Evolutionary conservation across 2,113 vertebrate genomes (phyloP).

Genomic region (Gopherus flavomarginatus): DNA sequence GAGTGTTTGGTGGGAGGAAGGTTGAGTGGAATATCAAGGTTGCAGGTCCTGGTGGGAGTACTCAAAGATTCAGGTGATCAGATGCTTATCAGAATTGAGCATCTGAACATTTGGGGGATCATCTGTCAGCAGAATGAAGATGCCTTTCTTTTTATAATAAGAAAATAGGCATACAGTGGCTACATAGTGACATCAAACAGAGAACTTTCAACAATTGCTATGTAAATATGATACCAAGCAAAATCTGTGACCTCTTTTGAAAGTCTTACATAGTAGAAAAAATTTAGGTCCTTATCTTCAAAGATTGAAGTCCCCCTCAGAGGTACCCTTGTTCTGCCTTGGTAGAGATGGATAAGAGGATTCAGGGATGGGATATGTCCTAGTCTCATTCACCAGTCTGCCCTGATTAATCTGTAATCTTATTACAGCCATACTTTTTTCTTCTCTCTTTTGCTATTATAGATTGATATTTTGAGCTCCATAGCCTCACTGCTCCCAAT

Average conservation of each 20-base stretch:
- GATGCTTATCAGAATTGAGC: neutral
- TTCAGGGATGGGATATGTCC: neutral
- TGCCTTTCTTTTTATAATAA: neutral
- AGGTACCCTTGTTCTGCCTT: neutral
- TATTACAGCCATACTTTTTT: neutral
- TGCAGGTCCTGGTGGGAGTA: too few species aligned
- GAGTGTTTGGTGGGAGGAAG: neutral
- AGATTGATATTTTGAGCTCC: neutral
- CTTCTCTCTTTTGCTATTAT: neutral
- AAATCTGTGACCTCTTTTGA: too few species aligned
- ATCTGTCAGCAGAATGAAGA: neutral
- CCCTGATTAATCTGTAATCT: neutral
- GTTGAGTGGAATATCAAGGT: too few species aligned
- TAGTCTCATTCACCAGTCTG: neutral
- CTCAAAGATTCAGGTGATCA: neutral
- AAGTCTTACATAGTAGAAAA: too few species aligned
- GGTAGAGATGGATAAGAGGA: neutral
- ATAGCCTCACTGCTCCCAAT: neutral
- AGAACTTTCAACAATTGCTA: too few species aligned
- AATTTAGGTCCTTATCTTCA: neutral
- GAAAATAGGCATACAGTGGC: neutral
- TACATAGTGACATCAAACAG: too few species aligned
- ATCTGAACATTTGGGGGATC: neutral
- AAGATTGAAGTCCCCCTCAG: neutral
- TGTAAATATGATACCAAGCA: too few species aligned